phyloP scores from a whole-genome alignment of 1,140 invertebrate species.

The Pemphigus obesinymphae region DNA sequence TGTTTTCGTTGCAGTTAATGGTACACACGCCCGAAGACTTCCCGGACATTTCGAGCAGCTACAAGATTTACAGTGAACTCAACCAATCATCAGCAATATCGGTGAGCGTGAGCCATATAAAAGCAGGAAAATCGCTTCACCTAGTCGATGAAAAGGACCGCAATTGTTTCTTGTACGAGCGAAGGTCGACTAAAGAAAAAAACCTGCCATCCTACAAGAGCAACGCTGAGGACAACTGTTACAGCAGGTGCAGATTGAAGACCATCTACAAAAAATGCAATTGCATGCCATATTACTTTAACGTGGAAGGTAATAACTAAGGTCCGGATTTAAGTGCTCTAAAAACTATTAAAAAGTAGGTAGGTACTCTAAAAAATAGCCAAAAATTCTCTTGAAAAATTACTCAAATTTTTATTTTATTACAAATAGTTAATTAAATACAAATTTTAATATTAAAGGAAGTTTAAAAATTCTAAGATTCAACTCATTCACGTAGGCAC shows the following conservation, averaged over 20 bases:
- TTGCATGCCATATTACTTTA: slow-evolving; percentile 42
- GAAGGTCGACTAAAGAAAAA: neutral
- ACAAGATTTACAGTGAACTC: neutral
- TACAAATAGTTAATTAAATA: too few species aligned
- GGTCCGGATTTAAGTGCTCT: too few species aligned
- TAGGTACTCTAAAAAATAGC: too few species aligned
- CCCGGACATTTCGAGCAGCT: slow-evolving; percentile 39
- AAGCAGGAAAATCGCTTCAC: slow-evolving; percentile 6
- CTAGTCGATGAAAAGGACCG: slow-evolving; percentile 16
- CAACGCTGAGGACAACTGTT: slow-evolving; percentile 41
- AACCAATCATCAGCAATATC: slow-evolving; percentile 30
- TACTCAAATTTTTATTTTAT: too few species aligned
- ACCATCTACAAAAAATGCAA: slow-evolving; percentile 38
- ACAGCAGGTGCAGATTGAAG: slow-evolving; percentile 25
- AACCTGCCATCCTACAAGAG: neutral
- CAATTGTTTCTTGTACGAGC: slow-evolving; percentile 33
- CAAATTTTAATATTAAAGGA: too few species aligned
- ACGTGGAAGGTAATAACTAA: neutral
- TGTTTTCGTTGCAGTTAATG: slow-evolving; percentile 26
- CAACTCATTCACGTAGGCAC: too few species aligned
- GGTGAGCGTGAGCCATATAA: slow-evolving; percentile 26
- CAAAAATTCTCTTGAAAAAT: too few species aligned
- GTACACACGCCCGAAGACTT: slow-evolving; percentile 43
- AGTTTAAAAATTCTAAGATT: too few species aligned
- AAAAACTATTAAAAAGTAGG: too few species aligned